Evolutionary conservation across 2,797 vertebrate genomes (phyloP).

Genomic region (Emys orbicularis): DNA sequence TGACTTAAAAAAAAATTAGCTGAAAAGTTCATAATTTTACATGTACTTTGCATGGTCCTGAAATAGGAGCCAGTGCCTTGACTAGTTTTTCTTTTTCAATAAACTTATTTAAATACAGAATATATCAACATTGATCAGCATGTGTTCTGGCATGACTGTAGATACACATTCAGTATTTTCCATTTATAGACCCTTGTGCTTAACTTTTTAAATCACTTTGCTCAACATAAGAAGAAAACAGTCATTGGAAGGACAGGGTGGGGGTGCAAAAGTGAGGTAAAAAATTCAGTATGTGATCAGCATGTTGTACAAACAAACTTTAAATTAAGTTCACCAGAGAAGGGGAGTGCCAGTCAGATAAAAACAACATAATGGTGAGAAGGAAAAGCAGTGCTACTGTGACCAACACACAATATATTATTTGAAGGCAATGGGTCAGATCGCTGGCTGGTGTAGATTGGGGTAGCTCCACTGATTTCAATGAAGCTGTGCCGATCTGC

Average conservation of each 20-base stretch:
- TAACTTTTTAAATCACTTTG: accelerated
- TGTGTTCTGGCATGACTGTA: not conserved
- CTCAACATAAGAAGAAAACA: not conserved
- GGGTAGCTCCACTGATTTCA: not conserved
- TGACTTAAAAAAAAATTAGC: not conserved
- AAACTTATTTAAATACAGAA: not conserved
- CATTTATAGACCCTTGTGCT: not conserved
- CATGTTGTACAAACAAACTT: not conserved
- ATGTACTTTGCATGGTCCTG: not conserved
- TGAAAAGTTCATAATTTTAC: accelerated
- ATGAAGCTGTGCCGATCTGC: not conserved
- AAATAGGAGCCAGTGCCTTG: not conserved
- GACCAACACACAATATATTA: not conserved
- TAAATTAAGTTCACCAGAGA: not conserved
- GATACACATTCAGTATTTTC: not conserved
- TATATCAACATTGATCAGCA: not conserved
- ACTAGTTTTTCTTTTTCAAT: not conserved
- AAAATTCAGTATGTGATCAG: not conserved
- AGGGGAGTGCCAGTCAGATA: not conserved
- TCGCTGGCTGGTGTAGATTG: not conserved
- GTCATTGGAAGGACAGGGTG: not conserved
- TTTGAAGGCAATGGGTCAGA: not conserved
- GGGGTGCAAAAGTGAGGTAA: not conserved
- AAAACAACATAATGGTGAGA: not conserved
- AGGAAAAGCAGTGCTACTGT: not conserved